A percentile compares a stretch with the other conserved stretches of the same genome.
Conservation (phyloP, 2,797 vertebrate genomes). For the Gadopsis marmoratus region DNA sequence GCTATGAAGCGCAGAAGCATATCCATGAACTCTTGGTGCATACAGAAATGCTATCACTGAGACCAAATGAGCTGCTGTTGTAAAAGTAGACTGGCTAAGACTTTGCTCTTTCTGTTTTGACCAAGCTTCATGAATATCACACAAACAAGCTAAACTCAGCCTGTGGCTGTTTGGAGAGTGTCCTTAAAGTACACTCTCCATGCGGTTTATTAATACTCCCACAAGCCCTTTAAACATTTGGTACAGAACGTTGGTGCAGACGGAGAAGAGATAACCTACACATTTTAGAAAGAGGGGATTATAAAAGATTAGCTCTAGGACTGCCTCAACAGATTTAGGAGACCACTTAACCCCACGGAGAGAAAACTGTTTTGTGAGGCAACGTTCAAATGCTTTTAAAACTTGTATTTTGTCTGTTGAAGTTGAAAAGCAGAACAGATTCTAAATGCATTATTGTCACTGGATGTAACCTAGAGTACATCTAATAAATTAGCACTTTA, state of each 20-base stretch:
- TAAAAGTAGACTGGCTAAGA: constrained; percentile 24
- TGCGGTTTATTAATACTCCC: constrained; percentile 59
- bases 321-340: constrained; percentile 48
- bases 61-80: constrained; percentile 20
- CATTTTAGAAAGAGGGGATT: constrained; percentile 49
- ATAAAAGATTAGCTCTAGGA: constrained; percentile 58
- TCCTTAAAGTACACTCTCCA: constrained; percentile 61
- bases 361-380: constrained; percentile 36
- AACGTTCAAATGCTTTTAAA: constrained; percentile 32
- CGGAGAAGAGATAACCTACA: constrained; percentile 28
- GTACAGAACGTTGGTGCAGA: constrained; percentile 39
- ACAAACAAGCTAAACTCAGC: constrained; percentile 39
- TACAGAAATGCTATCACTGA: constrained; percentile 10
- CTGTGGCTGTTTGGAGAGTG: constrained; percentile 46
- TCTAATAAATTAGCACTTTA: neutral
- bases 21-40: constrained; percentile 3
- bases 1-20: constrained; percentile 5
- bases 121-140: constrained; percentile 28
- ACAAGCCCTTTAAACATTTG: constrained; percentile 43
- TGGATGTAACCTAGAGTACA: neutral
- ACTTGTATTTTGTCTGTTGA: constrained; percentile 6
- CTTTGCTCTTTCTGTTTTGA: constrained; percentile 39
- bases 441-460: neutral
- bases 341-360: constrained; percentile 44
- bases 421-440: neutral